Percentiles rank a stretch among this genome's conserved stretches.
Conservation (phyloP, 2,888 invertebrate species). For the Nomada hirtipes region DNA sequence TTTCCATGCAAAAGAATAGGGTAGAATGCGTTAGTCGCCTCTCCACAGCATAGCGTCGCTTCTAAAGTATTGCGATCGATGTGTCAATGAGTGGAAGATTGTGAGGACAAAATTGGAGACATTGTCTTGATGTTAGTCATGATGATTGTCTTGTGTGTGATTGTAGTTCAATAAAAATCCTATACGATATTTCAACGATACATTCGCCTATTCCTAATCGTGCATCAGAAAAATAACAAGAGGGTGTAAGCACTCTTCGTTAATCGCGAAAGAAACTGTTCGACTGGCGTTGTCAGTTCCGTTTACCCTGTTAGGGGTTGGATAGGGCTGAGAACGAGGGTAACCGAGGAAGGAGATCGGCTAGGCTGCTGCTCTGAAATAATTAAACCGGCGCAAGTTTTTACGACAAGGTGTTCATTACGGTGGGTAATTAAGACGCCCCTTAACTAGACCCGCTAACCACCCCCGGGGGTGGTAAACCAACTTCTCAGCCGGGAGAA, state of each 20-base stretch:
- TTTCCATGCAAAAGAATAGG: too few species aligned
- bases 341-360: conserved; percentile 63
- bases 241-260: neutral
- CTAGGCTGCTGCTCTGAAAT: conserved; percentile 76
- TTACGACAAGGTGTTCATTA: conserved; percentile 85
- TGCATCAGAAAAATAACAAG: neutral
- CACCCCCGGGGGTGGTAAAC: conserved; percentile 83
- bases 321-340: conserved; percentile 60
- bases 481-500: conserved; percentile 79
- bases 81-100: too few species aligned
- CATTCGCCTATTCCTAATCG: too few species aligned
- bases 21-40: too few species aligned
- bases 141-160: too few species aligned
- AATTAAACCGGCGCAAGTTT: conserved; percentile 84
- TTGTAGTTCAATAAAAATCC: too few species aligned
- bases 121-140: too few species aligned
- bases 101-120: too few species aligned
- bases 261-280: conserved; percentile 45
- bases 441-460: conserved; percentile 84
- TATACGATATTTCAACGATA: too few species aligned
- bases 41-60: too few species aligned
- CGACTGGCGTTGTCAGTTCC: conserved; percentile 52
- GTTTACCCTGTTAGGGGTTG: conserved; percentile 53
- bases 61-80: too few species aligned
- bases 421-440: conserved; percentile 84